Evolutionary conservation across 2,797 vertebrate species (phyloP).

Genomic region (Artibeus jamaicensis): DNA sequence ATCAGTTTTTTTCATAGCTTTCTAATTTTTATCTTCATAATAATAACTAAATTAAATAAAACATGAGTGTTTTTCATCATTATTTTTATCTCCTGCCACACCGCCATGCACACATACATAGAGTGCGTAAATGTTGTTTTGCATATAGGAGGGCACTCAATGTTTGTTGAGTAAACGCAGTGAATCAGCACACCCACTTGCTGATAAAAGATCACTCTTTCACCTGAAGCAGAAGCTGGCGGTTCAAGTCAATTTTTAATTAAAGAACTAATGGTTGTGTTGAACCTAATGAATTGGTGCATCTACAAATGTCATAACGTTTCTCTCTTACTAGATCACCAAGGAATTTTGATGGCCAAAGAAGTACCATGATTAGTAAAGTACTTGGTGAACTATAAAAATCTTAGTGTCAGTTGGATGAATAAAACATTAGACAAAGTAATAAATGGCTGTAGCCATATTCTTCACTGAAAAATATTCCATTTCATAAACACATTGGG

Average conservation of each 20-base stretch:
- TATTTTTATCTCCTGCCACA: neutral
- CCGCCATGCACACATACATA: neutral
- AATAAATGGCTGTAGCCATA: constrained; percentile 10
- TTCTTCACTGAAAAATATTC: constrained; percentile 21
- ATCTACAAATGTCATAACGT: constrained; percentile 79
- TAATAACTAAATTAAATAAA: constrained; percentile 7
- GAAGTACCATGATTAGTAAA: constrained; percentile 67
- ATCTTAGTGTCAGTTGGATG: constrained; percentile 49
- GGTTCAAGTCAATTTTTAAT: constrained; percentile 78
- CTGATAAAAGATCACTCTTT: constrained; percentile 34
- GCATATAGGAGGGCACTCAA: neutral
- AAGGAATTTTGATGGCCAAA: constrained; percentile 65
- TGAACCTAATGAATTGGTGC: constrained; percentile 73
- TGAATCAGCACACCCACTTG: neutral
- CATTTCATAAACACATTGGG: constrained; percentile 21
- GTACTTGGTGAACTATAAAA: constrained; percentile 69
- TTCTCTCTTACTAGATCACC: constrained; percentile 60
- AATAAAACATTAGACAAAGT: constrained; percentile 64
- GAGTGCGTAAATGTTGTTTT: neutral
- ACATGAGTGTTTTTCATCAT: neutral
- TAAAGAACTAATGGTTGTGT: constrained; percentile 79
- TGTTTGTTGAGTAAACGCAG: neutral
- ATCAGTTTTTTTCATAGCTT: neutral
- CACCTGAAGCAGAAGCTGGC: constrained; percentile 67
- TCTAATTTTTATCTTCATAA: constrained; percentile 20